A percentile compares a stretch with the other conserved stretches of the same genome.
Conservation (phyloP, 2,888 invertebrate genomes). For the Tenthredo livida region DNA sequence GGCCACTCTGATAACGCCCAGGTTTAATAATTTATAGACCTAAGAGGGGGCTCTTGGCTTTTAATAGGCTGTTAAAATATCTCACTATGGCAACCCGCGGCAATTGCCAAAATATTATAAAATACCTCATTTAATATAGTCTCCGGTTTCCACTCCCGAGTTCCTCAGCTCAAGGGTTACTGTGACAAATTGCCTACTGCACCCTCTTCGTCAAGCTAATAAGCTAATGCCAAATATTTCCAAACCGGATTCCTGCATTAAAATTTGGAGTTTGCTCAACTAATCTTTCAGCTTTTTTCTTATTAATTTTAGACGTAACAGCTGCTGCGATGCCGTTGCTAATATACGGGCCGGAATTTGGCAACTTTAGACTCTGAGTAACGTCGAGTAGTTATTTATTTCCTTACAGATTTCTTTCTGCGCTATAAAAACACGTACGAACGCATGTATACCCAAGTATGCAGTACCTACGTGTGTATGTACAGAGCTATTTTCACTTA, state of each 20-base stretch:
- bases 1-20: constrained; percentile 43
- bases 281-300: background rate
- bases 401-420: background rate
- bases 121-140: background rate
- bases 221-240: background rate
- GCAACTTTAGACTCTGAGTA: constrained; percentile 43
- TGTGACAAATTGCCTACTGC: no score
- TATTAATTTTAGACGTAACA: constrained; percentile 44
- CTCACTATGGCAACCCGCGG: background rate
- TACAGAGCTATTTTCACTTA: constrained; percentile 6
- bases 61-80: constrained; percentile 29
- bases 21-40: constrained; percentile 24
- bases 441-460: no score
- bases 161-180: no score
- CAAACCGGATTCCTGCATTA: background rate
- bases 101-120: background rate
- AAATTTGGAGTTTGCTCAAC: background rate
- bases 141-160: background rate
- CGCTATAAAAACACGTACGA: constrained; percentile 4
- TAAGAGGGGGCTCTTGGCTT: background rate
- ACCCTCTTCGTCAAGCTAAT: background rate
- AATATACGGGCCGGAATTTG: constrained; percentile 20
- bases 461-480: background rate
- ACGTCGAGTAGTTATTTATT: constrained; percentile 21
- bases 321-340: background rate